Base-by-base conservation (phyloP, 1,140 invertebrate species). In the Periplaneta americana region DNA sequence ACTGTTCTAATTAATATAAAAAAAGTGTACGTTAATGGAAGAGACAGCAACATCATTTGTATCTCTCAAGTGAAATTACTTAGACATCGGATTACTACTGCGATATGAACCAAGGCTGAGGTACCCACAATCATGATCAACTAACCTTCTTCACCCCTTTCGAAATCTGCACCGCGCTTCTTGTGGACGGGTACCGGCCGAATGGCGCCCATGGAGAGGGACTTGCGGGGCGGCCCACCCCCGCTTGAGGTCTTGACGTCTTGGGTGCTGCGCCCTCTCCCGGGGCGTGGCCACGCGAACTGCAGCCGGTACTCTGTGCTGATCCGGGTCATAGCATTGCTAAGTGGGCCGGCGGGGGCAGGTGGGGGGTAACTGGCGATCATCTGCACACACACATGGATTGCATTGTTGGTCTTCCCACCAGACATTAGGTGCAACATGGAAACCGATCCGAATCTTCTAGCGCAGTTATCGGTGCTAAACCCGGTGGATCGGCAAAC, bases 221-320 rank as follows among this genome's bases (percentile, higher is more conserved):
- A 96, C 89, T 96, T 96, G 86, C 94, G 90, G 31, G 95, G 87
- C 85, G 74, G 85, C 86, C 79, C 75, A 28, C 57, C 32, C 84
- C 80, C 79, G 88, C 35, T 36, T n/a, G 34, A 9, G 79, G 75
- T 77, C 78, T 80, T 66, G 79, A 74, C 36, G n/a, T 78, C 37
- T 75, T 74, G 33, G 34, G 80, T 75, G 15, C 74, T 75, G 86
- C 85, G 82, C 28, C 82, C 78, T 34, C 36, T 22, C 17, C 80
- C 32, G 17, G 31, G 66, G n/a, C 82, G 78, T n/a, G 82, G 82
- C 82, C 82, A 82, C 10, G 95, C 95, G 88, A 96, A 97, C 90
- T 97, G 95, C 85, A 96, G 91, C 84, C 95, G 91, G 90, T 97
- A 96, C 90, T 96, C 95, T 83, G 95, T 96, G 89, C 94, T 95